Base-by-base conservation (phyloP, 1,140 invertebrate genomes). In the Rhopalosiphum padi region DNA sequence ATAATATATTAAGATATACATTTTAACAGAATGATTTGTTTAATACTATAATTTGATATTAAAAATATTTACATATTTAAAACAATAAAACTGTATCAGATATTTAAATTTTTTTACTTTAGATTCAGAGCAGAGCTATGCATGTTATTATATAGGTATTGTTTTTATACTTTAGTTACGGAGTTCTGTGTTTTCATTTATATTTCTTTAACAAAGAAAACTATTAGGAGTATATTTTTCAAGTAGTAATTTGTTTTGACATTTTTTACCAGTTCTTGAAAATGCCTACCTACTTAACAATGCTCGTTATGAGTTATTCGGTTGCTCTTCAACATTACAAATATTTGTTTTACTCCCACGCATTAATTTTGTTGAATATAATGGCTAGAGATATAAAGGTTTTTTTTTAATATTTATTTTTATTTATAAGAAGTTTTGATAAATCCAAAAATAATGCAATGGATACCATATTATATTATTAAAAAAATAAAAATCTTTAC, bases 231-330 rank as follows among this genome's bases (percentile, higher is more conserved):
- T 30, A 85, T 85, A 37, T 85, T 41, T 37, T 41, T 41, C 83
- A 41, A 85, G 83, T 85, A 37, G 35, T 37, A 85, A 35, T 85
- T 85, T 85, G 35, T 82, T 37, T 85, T 85, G 37, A 85, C 23
- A 43, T 41, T 85, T 83, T 85, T 85, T 85, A 85, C 37, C 21
- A 85, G 35, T 85, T 85, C 23, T 85, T 85, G 35, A 41, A 85
- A 43, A 85, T 85, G 9, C 83, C 83, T 23, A 41, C 23, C 37
- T 37, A 85, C 35, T 7, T 23, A 30, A 85, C 8, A 37, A 41
- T 85, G 37, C 35, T 85, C 83, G 41, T 25, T 23, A 41, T 85
- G 83, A 41, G 77, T 23, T 37, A 35, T 82, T 82, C 77, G 77
- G 77, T 82, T 41, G 21, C 35, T 85, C 37, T 85, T 85, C 22